phyloP scores from a whole-genome alignment of 35 echinoderm and acorn worm genomes.

The Heliocidaris tuberculata region DNA sequence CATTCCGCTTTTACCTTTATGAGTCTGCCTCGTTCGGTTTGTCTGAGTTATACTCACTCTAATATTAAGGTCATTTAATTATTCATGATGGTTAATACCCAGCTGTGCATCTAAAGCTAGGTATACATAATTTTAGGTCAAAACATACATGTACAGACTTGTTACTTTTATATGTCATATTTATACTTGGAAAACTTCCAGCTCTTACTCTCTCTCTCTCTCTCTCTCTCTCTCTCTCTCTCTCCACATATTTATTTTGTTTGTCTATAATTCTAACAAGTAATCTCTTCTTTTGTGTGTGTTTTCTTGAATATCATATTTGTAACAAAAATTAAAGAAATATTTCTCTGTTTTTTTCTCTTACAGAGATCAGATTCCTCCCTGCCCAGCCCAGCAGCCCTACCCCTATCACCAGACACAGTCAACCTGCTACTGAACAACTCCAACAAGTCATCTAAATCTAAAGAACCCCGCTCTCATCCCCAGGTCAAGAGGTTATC shows the following conservation, averaged over 20 bases:
- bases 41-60: background rate
- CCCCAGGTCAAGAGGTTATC: conserved; percentile 59
- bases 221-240: background rate
- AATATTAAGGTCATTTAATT: background rate
- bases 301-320: background rate
- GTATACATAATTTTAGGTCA: too few species aligned
- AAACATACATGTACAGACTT: too few species aligned
- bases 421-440: conserved; percentile 51
- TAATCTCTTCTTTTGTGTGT: background rate
- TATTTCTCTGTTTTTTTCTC: background rate
- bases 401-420: conserved; percentile 57
- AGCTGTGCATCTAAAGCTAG: too few species aligned
- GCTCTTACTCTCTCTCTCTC: too few species aligned
- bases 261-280: background rate
- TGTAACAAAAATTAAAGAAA: too few species aligned
- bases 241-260: background rate
- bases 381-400: conserved; percentile 9
- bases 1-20: background rate
- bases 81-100: background rate
- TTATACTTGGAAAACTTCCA: too few species aligned
- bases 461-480: conserved; percentile 28
- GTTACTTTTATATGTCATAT: too few species aligned
- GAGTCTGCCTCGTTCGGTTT: too few species aligned
- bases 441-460: conserved; percentile 13
- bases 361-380: conserved; percentile 18